Evolutionary conservation across 2,888 invertebrate species (phyloP), one percentile per base, ranked within the genome.

Genomic region (Iselma pallidipennis): DNA sequence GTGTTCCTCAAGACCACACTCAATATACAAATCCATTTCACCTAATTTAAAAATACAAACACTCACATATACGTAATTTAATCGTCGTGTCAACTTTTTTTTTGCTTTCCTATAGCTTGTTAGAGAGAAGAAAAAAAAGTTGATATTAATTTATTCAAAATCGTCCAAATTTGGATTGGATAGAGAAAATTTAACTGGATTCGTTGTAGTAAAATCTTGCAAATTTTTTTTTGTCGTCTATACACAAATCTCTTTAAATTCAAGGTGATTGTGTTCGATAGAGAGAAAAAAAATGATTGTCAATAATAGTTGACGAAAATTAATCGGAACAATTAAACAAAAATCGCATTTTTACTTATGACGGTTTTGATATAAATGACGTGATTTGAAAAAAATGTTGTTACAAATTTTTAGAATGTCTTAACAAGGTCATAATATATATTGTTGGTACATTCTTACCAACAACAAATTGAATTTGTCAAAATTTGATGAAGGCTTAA

Each of bases 321-420:
- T n/a, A n/a, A n/a, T n/a, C n/a, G n/a, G n/a, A n/a, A 52, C 26
- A 29, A 26, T 52, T 28, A 29, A 28, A 52, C 29, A 26, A 52
- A 19, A 21, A n/a, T 28, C 28, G n/a, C 16, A 19, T 37, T 31
- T 10, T 54, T 14, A 33, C 10, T 26, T 42, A 23, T 12, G 12
- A 23, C 4, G 4, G 1, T 5, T 28, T 7, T 28, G 1, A 28
- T 28, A 6, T 28, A n/a, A 28, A 37, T 67, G 65, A 64, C 60
- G 53, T 63, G 59, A 61, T 52, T 62, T 51, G 42, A 49, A 54
- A 65, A 65, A 63, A 65, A 66, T 63, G 66, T 51, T 55, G 65
- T 45, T 65, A 59, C 59, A 59, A 63, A 59, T 68, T 66, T 66
- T 65, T 60, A 56, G 58, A 58, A 52, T 54, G 54, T 33, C 33